Base-by-base conservation (phyloP, 2,113 vertebrate species). In the Callopanchax toddi region DNA sequence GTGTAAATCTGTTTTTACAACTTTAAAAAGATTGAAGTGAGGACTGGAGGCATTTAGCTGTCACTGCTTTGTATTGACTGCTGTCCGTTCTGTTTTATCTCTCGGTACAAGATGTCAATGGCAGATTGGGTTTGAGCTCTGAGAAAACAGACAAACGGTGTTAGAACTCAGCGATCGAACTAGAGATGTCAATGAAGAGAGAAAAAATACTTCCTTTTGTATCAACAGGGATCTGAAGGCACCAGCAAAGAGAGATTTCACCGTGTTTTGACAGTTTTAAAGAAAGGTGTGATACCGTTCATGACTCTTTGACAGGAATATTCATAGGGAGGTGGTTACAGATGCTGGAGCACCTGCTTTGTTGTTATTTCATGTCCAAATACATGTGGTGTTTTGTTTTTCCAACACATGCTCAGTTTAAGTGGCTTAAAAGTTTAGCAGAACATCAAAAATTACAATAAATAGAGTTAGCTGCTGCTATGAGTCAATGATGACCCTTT, bases 1-100 rank as follows among this genome's bases (percentile, higher is more conserved):
- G 18, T 34, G 9, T 17, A 20, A 17, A 57, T 29, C 13, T 21
- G 22, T 56, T 62, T 12, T 66, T 16, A 63, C 29, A 50, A 9
- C 46, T 69, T 67, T 40, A 69, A 43, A 21, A 52, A 32, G 52
- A 55, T 48, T 62, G 20, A 26, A 3, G 7, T 18, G 34, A 20
- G 15, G 8, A 55, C 44, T 48, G n/a, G 2, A 1, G 2, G 3
- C 16, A 39, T 49, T 75, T 17, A 53, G n/a, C 18, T 43, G 60
- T 21, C 39, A 34, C 29, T 9, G 10, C 3, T 32, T 32, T 32
- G 29, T 61, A 12, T 67, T 51, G 8, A 50, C 21, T 50, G 26
- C 0, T 4, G 12, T 56, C 36, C 17, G 23, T 18, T 34, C 17
- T 44, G 22, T 16, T 58, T 55, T 12, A 20, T 20, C 45, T 26